Evolutionary conservation across 1,140 invertebrate species (phyloP), one percentile per base, ranked within the genome.

Genomic region (Pseudomyrmex concolor): DNA sequence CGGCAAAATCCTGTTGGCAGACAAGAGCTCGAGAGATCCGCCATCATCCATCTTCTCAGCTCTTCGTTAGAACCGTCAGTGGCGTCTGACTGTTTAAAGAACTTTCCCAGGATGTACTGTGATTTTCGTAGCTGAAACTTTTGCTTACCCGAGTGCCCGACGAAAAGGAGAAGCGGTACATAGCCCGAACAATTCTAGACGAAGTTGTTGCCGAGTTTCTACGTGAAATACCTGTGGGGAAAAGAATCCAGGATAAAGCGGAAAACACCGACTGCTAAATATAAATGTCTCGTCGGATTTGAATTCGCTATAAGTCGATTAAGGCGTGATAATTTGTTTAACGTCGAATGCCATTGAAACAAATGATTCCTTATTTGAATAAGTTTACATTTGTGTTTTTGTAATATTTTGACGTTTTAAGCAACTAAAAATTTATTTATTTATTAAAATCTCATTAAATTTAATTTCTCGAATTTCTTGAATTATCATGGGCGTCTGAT

Each of bases 41-140:
- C 74, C 64, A 63, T 64, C 83, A 84, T 84, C 83, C 66, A 84
- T 84, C 83, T 84, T 84, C 83, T 70, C 66, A 71, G 63, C 83
- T 80, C 64, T 84, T 84, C 83, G 83, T 84, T 84, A 84, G 74
- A 80, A 55, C 62, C 76, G 83, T 84, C 83, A 80, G 64, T 84
- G 76, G 64, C 73, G 83, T 80, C 76, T 84, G 83, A 82, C 83
- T 84, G 76, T 84, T 84, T 84, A 84, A 84, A 80, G 74, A 84
- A 84, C 83, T 84, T 84, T 67, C 64, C 57, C 64, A 45, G 76
- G 76, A 70, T 80, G 76, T 68, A 70, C 83, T 80, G 51, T 70
- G 76, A 84, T 84, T 84, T 80, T 66, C 76, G 66, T 81, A 55
- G 70, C 48, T 73, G 59, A 82, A 82, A 82, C 68, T 82, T 82